A percentile compares a stretch with the other conserved stretches of the same genome.
Evolutionary conservation across 1,140 invertebrate genomes (phyloP).

Genomic region (Mya arenaria): DNA sequence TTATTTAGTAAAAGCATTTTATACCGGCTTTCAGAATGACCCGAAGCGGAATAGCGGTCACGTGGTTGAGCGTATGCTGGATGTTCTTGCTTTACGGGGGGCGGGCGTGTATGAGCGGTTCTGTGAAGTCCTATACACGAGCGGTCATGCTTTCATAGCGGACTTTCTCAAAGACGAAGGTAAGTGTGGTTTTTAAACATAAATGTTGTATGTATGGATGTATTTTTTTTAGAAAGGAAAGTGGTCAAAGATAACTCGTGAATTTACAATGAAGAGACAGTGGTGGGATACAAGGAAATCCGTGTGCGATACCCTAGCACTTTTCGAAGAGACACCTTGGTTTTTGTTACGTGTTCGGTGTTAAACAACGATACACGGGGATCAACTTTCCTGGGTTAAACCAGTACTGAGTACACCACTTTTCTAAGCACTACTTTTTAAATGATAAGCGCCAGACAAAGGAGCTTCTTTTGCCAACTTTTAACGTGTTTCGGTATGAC

Average conservation of each 20-base stretch:
- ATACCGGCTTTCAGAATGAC: constrained; percentile 18
- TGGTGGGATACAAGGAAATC: too few relatives aligned
- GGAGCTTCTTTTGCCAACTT: too few relatives aligned
- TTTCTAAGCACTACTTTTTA: too few relatives aligned
- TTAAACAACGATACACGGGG: too few relatives aligned
- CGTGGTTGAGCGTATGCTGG: constrained; percentile 34
- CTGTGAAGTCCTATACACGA: constrained; percentile 55
- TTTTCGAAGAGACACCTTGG: too few relatives aligned
- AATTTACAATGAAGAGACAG: background rate
- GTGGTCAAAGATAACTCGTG: background rate
- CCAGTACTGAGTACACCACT: too few relatives aligned
- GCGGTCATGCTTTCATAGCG: constrained; percentile 55
- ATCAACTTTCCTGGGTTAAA: too few relatives aligned
- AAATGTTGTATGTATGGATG: background rate
- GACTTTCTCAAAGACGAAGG: constrained; percentile 62
- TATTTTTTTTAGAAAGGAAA: background rate
- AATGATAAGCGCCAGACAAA: too few relatives aligned
- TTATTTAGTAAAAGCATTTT: too few relatives aligned
- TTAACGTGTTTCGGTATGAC: too few relatives aligned
- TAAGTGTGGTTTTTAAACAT: constrained; percentile 7
- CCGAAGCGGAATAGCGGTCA: background rate
- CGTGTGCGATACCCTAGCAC: too few relatives aligned
- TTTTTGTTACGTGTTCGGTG: too few relatives aligned
- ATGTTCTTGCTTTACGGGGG: constrained; percentile 44
- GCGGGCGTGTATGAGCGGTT: constrained; percentile 46